phyloP scores from a whole-genome alignment of 2,797 vertebrate species.

The Eidolon dupreanum region DNA sequence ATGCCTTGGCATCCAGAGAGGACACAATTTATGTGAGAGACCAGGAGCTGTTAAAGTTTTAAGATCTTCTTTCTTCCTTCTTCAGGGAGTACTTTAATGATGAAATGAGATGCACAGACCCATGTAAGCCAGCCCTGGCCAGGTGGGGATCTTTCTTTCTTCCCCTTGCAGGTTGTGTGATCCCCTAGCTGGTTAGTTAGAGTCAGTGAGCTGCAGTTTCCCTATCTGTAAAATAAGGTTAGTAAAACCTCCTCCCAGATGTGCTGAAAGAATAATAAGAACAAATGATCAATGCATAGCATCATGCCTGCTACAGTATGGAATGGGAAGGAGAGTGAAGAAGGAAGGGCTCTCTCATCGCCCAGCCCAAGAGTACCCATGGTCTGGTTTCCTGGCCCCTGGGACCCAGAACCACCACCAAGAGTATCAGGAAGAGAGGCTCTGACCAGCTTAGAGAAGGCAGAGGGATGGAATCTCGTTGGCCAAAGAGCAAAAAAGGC shows the following conservation, averaged over 20 bases:
- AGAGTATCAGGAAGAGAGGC: neutral
- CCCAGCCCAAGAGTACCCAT: neutral
- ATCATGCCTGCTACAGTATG: accelerated
- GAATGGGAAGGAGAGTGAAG: neutral
- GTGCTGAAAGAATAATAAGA: neutral
- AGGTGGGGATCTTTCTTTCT: neutral
- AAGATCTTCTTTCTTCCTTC: neutral
- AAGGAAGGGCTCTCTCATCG: neutral
- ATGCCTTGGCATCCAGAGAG: neutral
- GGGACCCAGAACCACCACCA: too few species aligned
- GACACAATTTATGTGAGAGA: neutral
- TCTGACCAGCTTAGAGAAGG: neutral
- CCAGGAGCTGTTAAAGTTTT: neutral
- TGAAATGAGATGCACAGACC: neutral
- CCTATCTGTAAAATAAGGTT: neutral
- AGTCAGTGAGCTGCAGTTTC: neutral
- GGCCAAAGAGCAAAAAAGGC: neutral
- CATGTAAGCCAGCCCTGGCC: neutral
- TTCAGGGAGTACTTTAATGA: neutral
- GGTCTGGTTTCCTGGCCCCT: neutral
- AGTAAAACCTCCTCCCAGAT: neutral
- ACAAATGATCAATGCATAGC: neutral
- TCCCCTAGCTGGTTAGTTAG: neutral
- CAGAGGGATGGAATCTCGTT: neutral
- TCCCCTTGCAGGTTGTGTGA: neutral